Evolutionary conservation across 2,797 vertebrate species (phyloP), one percentile per base, ranked within the genome.

Genomic region (Argentina silus): DNA sequence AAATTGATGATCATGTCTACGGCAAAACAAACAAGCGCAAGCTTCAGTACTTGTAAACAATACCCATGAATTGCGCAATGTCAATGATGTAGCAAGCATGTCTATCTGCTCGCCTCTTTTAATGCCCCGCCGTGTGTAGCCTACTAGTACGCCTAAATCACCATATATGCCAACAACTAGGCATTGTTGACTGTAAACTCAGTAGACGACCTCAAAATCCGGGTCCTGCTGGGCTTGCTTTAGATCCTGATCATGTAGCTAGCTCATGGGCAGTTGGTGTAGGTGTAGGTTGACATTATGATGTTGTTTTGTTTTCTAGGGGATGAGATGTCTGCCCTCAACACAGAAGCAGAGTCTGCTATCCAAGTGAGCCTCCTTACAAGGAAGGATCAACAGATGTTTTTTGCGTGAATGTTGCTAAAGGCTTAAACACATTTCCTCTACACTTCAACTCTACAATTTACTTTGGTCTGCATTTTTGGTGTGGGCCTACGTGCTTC

Each of bases 401-500:
- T 36, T 4, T 36, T 36, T 4, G 27, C 1, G 27, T 36, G 27
- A 36, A 36, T 36, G 27, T 36, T 36, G 2, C 27, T 36, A 36
- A 36, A 36, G 27, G 59, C 59, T 14, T 12, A 50, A 44, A 27
- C 21, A 19, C 17, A 12, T 63, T 3, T 45, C n/a, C n/a, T 21
- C 15, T 2, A 42, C 7, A 15, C 11, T 42, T 23, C 15, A 14
- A 17, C 17, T 36, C 19, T 8, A 3, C 12, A 7, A 48, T 50
- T 66, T 12, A 9, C 8, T 51, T 67, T 11, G 43, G 0, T 53
- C 9, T 75, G 27, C 53, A 12, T 65, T 69, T 66, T 59, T 1
- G 5, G 50, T 67, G 12, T 11, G 85, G 84, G 72, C 81, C 85
- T 77, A 42, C 81, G 74, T 67, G 69, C 66, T 66, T 72, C 48